phyloP scores from a whole-genome alignment of 2,797 vertebrate species.

The Eospalax fontanierii region DNA sequence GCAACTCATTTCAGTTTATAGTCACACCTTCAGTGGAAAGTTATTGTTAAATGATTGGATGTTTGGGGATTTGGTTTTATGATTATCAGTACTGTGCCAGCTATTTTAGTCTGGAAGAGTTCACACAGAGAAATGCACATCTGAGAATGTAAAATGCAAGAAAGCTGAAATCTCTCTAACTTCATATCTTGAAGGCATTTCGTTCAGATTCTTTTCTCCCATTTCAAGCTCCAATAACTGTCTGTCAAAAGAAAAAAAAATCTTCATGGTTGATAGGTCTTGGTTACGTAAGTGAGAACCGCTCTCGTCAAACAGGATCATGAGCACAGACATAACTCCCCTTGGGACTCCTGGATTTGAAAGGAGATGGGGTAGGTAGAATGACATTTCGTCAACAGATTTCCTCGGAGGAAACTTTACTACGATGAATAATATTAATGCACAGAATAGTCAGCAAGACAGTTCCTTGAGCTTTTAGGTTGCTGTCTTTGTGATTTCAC shows the following conservation, averaged over 20 bases:
- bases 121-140: background rate
- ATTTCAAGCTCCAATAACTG: constrained; percentile 73
- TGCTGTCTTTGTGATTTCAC: background rate
- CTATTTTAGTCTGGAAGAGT: background rate
- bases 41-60: background rate
- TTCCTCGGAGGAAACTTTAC: constrained; percentile 55
- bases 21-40: background rate
- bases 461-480: background rate
- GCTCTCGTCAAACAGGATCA: constrained; percentile 61
- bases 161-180: background rate
- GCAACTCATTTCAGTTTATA: background rate
- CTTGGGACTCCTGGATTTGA: accelerated
- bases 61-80: constrained; percentile 25
- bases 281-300: constrained; percentile 64
- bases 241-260: background rate
- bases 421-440: background rate
- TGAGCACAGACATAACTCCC: background rate
- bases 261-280: constrained; percentile 59
- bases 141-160: background rate
- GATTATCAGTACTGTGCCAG: background rate
- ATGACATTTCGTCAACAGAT: constrained; percentile 42
- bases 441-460: constrained; percentile 41
- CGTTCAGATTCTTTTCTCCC: constrained; percentile 39
- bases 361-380: background rate
- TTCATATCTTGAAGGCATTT: background rate